Evolutionary conservation across 2,888 invertebrate genomes (phyloP), one percentile per base, ranked within the genome.

Genomic region (Creontiades dilutus): DNA sequence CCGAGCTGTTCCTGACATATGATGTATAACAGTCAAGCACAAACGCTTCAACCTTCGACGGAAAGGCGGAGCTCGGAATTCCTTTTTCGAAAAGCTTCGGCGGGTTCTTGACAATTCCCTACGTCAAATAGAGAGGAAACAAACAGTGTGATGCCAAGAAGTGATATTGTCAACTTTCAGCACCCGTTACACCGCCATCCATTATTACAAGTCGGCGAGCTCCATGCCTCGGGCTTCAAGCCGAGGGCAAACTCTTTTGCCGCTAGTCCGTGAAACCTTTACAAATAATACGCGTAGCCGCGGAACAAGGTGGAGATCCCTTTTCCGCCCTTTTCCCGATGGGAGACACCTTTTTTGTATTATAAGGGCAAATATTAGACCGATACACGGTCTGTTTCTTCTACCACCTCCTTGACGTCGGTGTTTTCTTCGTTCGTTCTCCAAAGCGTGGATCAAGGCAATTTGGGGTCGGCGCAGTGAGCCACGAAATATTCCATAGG

Each of bases 71-170:
- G 82, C 9, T 68, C 68, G 27, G 23, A 52, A 52, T 47, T 82
- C 47, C 23, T 52, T 52, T 78, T 82, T 48, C 81, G n/a, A 9
- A 23, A n/a, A 48, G 47, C 46, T 48, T 47, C 81, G 47, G 12
- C 81, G 48, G 23, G 52, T 23, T 52, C 82, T 52, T 82, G 82
- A 82, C 52, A 23, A 52, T 19, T 82, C 23, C 14, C 23, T 19
- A 52, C 82, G 82, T 52, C 82, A 82, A 82, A 82, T 52, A 47
- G 37, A 78, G 78, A 82, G 82, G 82, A 19, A 82, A 82, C 82
- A 82, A 82, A 82, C 82, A 52, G 52, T 27, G 82, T 12, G 47
- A 82, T 52, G 52, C 82, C 82, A 19, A 52, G 48, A 52, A 82
- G 52, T 82, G 82, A 82, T 82, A 82, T 52, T 82, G 82, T 82